A percentile compares a stretch with the other conserved stretches of the same genome.
phyloP scores from a whole-genome alignment of 2,113 vertebrate genomes.

The Aptenodytes forsteri region DNA sequence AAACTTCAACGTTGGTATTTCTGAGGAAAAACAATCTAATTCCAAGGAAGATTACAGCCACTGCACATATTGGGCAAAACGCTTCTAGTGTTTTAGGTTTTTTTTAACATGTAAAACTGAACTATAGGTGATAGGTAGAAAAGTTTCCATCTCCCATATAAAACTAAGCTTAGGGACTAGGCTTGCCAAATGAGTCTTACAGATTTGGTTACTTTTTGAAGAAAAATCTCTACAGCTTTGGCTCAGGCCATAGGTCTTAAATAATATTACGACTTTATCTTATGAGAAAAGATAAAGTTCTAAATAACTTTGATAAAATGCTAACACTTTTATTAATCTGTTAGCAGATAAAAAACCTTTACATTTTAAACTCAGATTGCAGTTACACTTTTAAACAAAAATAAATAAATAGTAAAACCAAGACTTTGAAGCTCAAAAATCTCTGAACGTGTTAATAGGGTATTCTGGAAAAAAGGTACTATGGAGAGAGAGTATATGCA shows the following conservation, averaged over 20 bases:
- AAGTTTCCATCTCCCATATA: not conserved
- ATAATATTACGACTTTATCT: not conserved
- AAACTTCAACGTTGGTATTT: not conserved
- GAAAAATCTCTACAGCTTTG: not conserved
- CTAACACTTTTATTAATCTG: not conserved
- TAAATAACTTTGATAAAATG: not conserved
- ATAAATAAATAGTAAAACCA: no score
- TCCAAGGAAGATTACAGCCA: not conserved
- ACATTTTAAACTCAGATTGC: not conserved
- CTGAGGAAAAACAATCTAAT: not conserved
- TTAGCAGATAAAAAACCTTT: not conserved
- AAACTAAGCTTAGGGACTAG: not conserved
- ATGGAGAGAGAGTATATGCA: not conserved
- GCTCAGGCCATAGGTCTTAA: not conserved
- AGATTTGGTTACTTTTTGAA: no score
- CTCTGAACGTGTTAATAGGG: accelerated
- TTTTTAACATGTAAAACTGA: not conserved
- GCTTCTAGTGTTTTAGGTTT: no score
- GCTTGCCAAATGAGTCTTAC: not conserved
- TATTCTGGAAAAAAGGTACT: not conserved
- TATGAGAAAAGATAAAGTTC: not conserved
- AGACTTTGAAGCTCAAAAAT: not conserved
- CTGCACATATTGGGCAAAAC: not conserved
- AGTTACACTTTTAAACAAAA: not conserved
- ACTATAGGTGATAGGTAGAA: not conserved